phyloP scores from a whole-genome alignment of 2,888 invertebrate species.

The Andrena chrysosceles region DNA sequence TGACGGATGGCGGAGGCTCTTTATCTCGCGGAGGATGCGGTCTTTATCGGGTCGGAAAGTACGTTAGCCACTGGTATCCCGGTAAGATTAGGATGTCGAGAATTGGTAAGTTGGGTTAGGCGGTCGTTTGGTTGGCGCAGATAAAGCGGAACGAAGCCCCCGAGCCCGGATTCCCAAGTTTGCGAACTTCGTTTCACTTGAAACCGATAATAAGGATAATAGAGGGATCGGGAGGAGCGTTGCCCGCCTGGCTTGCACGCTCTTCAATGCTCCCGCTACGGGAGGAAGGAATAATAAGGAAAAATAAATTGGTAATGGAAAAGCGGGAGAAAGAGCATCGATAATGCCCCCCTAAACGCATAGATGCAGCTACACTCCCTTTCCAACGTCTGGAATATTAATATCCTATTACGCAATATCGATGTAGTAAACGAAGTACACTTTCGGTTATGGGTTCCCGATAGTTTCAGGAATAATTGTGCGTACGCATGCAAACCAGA shows the following conservation, averaged over 20 bases:
- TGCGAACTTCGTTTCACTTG: slow-evolving; percentile 68
- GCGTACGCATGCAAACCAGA: not conserved
- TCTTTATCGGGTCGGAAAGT: slow-evolving; percentile 77
- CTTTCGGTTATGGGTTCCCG: too few species aligned
- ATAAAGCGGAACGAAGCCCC: slow-evolving; percentile 74
- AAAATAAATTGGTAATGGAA: not conserved
- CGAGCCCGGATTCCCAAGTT: slow-evolving; percentile 65
- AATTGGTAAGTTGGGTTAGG: slow-evolving; percentile 71
- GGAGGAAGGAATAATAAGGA: not conserved
- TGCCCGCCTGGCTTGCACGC: slow-evolving; percentile 5
- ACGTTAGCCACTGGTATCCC: slow-evolving; percentile 73
- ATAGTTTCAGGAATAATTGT: not conserved
- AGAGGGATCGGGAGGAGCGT: not conserved
- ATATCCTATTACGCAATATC: too few species aligned
- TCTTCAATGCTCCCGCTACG: slow-evolving; percentile 12
- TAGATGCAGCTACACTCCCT: not conserved
- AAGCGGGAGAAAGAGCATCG: not conserved
- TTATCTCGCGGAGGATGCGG: slow-evolving; percentile 76
- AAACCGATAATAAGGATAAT: slow-evolving; percentile 70
- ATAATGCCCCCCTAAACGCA: slow-evolving; percentile 19
- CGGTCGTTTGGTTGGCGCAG: slow-evolving; percentile 69
- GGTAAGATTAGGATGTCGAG: slow-evolving; percentile 76
- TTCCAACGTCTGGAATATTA: too few species aligned
- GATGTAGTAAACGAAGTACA: too few species aligned
- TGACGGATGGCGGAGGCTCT: slow-evolving; percentile 72